Base-by-base conservation (phyloP, 1,140 invertebrate genomes). In the Augochlora pura region DNA sequence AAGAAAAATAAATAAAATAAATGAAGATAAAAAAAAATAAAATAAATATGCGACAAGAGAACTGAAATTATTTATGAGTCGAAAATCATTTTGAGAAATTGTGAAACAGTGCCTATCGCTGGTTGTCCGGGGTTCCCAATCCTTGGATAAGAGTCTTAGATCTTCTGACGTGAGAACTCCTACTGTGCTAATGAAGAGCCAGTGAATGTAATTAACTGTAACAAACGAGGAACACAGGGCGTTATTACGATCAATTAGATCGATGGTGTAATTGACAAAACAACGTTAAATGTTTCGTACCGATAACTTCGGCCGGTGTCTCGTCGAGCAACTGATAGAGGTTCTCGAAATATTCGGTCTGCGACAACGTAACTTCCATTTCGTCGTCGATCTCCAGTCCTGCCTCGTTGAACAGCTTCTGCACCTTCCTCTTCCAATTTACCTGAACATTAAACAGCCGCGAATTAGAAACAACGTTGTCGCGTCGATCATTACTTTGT, bases 141-240 rank as follows among this genome's bases (percentile, higher is more conserved):
- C 5, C 0, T 27, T 2, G 0, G 0, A 0, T 4, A 77, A n/a
- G n/a, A n/a, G 4, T 54, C 7, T 18, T 12, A 14, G 1, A 6
- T 32, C 32, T 32, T 32, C 32, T 1, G 42, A 8, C 0, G 10
- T 21, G 16, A 38, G 3, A 14, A 21, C 0, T 21, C 10, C 5
- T 0, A n/a, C 6, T 14, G 7, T 54, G 16, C 10, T n/a, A 18
- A 77, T 1, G 18, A 64, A 77, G 10, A 6, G 0, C 76, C 76
- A 77, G 4, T 77, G 76, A 54, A 77, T n/a, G 10, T 77, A 77
- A 25, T 71, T 77, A 7, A 77, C 76, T 77, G 23, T 0, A 63
- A 64, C 16, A 23, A 49, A 52, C 12, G 6, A 21, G 14, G 18
- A 63, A 21, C 21, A 18, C 10, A 16, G 9, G 5, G 32, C 27